Evolutionary conservation across 2,113 vertebrate species (phyloP).

Genomic region (Menura novaehollandiae): DNA sequence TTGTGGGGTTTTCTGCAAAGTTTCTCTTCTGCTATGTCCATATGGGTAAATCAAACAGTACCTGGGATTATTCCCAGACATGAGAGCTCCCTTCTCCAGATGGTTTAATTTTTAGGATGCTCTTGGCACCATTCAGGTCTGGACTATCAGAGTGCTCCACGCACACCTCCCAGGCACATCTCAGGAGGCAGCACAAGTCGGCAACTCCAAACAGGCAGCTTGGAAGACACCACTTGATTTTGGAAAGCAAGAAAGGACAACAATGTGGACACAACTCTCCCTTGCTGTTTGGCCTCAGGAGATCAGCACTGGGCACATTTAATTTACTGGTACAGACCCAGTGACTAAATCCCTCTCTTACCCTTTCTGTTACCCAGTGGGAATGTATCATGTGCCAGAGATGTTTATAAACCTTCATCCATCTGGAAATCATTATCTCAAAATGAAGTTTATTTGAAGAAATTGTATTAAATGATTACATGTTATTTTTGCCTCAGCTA

Average conservation of each 20-base stretch:
- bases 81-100: not conserved
- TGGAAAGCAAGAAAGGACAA: not conserved
- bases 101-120: not conserved
- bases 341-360: not conserved
- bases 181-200: not conserved
- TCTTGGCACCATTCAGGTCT: not conserved
- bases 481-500: slow-evolving; percentile 24
- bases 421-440: slow-evolving; percentile 49
- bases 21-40: not conserved
- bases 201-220: not conserved
- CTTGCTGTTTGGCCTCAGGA: not conserved
- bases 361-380: not conserved
- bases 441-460: slow-evolving; percentile 61
- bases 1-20: not conserved
- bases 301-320: not conserved
- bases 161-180: not conserved
- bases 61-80: not conserved
- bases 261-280: not conserved
- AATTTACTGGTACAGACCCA: not conserved
- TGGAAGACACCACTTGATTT: not conserved
- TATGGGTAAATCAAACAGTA: not conserved
- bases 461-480: slow-evolving; percentile 48
- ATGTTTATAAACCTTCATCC: slow-evolving; percentile 42
- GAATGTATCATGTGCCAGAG: not conserved
- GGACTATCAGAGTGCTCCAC: not conserved